Evolutionary conservation across 2,888 invertebrate species (phyloP).

Genomic region (Aricia artaxerxes): DNA sequence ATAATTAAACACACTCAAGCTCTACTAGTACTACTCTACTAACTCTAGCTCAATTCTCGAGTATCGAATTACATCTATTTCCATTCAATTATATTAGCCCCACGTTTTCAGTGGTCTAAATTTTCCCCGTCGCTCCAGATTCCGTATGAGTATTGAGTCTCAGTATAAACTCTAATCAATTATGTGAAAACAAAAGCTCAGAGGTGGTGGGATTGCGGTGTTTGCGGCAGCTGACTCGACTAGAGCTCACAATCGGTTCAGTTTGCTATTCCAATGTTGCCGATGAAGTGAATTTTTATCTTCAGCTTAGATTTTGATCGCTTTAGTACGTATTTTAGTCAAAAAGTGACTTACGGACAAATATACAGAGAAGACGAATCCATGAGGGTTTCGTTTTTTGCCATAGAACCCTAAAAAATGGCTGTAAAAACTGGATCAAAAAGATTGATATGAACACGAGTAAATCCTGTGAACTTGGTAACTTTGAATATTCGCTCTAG

Average conservation of each 20-base stretch:
- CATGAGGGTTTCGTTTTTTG: too few relatives aligned
- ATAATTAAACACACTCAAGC: too few relatives aligned
- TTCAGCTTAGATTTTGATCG: too few relatives aligned
- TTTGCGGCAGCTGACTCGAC: neutral
- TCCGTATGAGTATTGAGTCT: slow-evolving; percentile 86
- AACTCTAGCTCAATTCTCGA: too few relatives aligned
- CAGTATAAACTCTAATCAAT: neutral
- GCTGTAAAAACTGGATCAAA: neutral
- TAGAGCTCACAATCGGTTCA: neutral
- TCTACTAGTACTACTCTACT: too few relatives aligned
- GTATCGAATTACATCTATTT: too few relatives aligned
- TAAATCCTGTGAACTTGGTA: neutral
- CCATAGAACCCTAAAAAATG: too few relatives aligned
- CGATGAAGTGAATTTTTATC: neutral
- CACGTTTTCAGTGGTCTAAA: neutral
- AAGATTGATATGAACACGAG: neutral
- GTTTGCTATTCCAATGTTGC: slow-evolving; percentile 3
- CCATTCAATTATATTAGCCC: neutral
- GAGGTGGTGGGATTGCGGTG: neutral
- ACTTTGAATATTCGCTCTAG: neutral
- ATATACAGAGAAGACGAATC: too few relatives aligned
- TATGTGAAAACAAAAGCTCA: neutral
- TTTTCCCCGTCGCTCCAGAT: neutral
- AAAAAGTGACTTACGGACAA: too few relatives aligned
- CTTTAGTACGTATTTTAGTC: too few relatives aligned